Evolutionary conservation across 2,113 vertebrate genomes (phyloP), one percentile per base, ranked within the genome.

Genomic region (Periophthalmodon schlosseri): DNA sequence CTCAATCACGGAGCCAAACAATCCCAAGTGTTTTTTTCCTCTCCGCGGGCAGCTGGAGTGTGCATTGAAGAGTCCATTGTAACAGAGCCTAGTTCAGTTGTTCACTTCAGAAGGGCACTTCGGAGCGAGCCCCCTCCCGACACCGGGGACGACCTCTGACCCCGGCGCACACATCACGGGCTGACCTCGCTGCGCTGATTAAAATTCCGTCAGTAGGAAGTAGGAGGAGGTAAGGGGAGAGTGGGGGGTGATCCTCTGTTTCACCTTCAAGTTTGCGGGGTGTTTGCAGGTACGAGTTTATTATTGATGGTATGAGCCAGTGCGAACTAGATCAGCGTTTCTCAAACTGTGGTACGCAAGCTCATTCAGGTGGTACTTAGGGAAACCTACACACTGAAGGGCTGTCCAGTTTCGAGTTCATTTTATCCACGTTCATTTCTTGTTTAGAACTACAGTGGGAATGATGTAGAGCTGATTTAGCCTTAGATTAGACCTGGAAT

Each of bases 121-220:
- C 74, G 78, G 82, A 78, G 75, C 61, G 66, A 80, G 49, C 79
- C 79, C 80, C 76, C 75, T 73, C 68, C 81, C 63, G 71, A 69
- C 69, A 81, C 79, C 75, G 64, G 34, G 39, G 68, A 68, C 49
- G 78, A 92, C 89, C 88, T 88, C 87, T 88, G 77, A 91, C 88
- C 89, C 82, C 47, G 69, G 71, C 74, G 52, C 15, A 86, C 66
- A 86, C 46, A 68, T 84, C 66, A 67, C 79, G 77, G 69, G 44
- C 57, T 82, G 85, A 89, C 91, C 89, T 86, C 87, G 86, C 81
- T 86, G 77, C 52, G 49, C 79, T 84, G 80, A 89, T 92, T 90
- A 91, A 92, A 86, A 92, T 91, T 91, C 91, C 91, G 81, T 23
- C 8, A 61, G 77, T 15, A 52, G 60, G 60, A 64, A 64, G 28